A percentile compares a stretch with the other conserved stretches of the same genome.
phyloP scores from a whole-genome alignment of 2,113 vertebrate genomes.

The Bagarius yarrelli region DNA sequence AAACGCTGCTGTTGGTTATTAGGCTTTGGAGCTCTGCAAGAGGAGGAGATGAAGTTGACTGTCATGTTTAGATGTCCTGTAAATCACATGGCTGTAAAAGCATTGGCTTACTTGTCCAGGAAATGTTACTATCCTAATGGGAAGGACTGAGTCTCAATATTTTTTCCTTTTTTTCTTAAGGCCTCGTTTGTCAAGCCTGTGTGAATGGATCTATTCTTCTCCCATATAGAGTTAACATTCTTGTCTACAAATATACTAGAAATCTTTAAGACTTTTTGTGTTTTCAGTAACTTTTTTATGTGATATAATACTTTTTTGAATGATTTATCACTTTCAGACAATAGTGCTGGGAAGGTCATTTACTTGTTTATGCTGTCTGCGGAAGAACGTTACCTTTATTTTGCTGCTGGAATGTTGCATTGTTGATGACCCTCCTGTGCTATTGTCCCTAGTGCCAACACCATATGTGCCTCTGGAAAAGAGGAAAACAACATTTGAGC shows the following conservation, averaged over 20 bases:
- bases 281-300: background rate
- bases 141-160: slow-evolving; percentile 30
- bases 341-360: background rate
- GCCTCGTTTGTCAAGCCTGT: background rate
- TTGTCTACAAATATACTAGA: background rate
- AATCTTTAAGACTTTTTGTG: background rate
- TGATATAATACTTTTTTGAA: no score
- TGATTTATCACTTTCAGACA: background rate
- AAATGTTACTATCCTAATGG: slow-evolving; percentile 43
- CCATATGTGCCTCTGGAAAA: background rate
- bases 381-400: background rate
- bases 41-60: slow-evolving; percentile 23
- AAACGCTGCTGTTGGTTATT: slow-evolving; percentile 12
- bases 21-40: slow-evolving; percentile 26
- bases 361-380: background rate
- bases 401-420: background rate
- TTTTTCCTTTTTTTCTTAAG: slow-evolving; percentile 34
- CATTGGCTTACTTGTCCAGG: slow-evolving; percentile 38
- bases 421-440: background rate
- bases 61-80: slow-evolving; percentile 41
- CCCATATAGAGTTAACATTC: slow-evolving; percentile 10
- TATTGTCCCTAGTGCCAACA: background rate
- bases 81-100: slow-evolving; percentile 62
- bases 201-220: slow-evolving; percentile 40
- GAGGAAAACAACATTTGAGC: background rate